Conservation (phyloP, 2,113 vertebrate species). For the Ibidorhyncha struthersii region DNA sequence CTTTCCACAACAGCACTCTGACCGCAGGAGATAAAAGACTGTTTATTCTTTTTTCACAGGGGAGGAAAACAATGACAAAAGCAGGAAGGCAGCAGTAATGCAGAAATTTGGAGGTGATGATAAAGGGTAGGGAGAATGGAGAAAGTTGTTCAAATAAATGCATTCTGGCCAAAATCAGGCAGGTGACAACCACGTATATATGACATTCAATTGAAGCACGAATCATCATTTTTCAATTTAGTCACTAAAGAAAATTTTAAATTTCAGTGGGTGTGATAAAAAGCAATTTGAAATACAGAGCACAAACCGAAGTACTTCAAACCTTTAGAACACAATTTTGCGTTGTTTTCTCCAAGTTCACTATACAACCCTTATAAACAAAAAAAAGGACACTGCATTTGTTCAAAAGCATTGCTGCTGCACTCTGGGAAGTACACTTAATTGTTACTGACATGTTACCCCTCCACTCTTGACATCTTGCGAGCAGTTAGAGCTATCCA, state of each 20-base stretch:
- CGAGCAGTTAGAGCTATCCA: not conserved
- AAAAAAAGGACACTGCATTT: not conserved
- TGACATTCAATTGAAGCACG: not conserved
- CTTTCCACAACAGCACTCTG: slow-evolving; percentile 44
- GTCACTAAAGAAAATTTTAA: not conserved
- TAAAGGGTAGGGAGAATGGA: not conserved
- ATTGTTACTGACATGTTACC: not conserved
- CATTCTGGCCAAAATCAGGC: not conserved
- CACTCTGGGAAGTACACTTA: not conserved
- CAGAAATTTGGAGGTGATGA: slow-evolving; percentile 39
- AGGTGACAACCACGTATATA: not conserved
- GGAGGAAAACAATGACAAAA: slow-evolving; percentile 56
- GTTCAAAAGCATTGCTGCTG: not conserved
- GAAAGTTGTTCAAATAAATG: slow-evolving; percentile 28
- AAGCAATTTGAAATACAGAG: not conserved
- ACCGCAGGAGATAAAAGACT: slow-evolving; percentile 42
- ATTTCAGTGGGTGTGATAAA: not conserved
- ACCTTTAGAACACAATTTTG: not conserved
- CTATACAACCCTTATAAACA: not conserved
- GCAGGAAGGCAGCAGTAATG: slow-evolving; percentile 42
- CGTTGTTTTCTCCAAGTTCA: accelerated
- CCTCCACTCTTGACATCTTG: not conserved
- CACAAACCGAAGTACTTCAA: not conserved
- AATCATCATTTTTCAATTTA: not conserved
- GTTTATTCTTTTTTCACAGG: slow-evolving; percentile 12